phyloP scores from a whole-genome alignment of 2,113 vertebrate genomes.

The Notarius lentiginosus region DNA sequence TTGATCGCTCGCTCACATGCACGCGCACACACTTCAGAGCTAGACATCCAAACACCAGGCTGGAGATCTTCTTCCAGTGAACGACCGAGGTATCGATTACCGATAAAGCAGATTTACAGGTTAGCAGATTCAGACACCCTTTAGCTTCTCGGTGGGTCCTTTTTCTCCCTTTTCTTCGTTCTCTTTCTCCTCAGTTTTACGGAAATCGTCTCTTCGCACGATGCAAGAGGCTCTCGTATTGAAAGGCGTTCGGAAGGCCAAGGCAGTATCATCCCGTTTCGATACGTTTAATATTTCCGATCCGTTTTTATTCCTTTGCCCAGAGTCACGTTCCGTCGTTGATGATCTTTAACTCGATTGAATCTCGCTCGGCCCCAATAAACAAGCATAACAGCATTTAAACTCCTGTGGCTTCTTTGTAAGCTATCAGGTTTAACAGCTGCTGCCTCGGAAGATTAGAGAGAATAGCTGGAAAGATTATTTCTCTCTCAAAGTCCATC shows the following conservation, averaged over 20 bases:
- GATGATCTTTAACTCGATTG: neutral
- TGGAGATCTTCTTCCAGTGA: neutral
- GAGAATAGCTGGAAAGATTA: too few species aligned
- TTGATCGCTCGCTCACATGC: conserved; percentile 25
- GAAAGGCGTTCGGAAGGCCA: neutral
- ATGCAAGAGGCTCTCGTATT: neutral
- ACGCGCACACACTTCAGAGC: neutral
- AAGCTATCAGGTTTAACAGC: too few species aligned
- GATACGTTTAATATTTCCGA: neutral
- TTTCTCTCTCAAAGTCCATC: too few species aligned
- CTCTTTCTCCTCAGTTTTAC: neutral
- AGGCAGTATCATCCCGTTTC: neutral
- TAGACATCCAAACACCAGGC: neutral
- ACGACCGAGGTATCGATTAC: conserved; percentile 31
- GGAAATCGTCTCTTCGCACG: too few species aligned
- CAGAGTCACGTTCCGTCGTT: neutral
- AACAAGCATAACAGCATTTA: neutral
- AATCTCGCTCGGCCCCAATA: neutral
- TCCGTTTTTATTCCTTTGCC: neutral
- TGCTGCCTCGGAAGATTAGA: too few species aligned
- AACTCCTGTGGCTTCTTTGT: neutral
- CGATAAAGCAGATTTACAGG: conserved; percentile 18
- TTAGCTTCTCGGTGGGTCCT: neutral
- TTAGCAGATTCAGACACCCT: conserved; percentile 1
- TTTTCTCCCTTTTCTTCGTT: neutral